These are phyloP conservation scores for Tubulanus polymorphus DNA, from an alignment of 2,888 invertebrate genomes.

Conservation along the genomic window DNA sequence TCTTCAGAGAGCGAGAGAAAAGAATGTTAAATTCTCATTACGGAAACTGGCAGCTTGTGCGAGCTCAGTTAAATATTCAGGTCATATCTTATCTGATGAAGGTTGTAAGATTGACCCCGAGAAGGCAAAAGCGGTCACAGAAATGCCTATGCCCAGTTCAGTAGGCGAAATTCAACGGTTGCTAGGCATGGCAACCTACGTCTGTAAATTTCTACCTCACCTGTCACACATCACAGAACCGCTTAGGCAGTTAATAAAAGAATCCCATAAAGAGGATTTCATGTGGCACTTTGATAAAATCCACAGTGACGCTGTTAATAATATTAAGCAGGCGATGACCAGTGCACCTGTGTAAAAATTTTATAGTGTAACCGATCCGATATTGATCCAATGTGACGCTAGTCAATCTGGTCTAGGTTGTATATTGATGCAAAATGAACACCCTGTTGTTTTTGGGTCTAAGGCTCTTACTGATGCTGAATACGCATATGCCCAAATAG, in stretches of 20 bases:
- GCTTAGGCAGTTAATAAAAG: neutral
- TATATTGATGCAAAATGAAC: neutral
- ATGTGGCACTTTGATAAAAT: neutral
- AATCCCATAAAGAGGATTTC: neutral
- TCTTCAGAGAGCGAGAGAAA: constrained; percentile 3
- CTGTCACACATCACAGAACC: neutral
- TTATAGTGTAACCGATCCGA: neutral
- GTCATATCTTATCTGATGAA: constrained; percentile 6
- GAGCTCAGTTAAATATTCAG: constrained; percentile 2
- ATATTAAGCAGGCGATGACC: neutral
- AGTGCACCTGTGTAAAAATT: neutral
- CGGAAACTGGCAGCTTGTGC: constrained; percentile 1
- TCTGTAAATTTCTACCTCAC: neutral
- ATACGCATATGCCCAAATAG: constrained; percentile 14
- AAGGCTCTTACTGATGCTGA: constrained; percentile 5
- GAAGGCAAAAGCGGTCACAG: constrained; percentile 9
- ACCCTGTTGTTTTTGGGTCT: neutral
- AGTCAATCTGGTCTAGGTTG: neutral
- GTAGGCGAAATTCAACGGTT: constrained; percentile 5
- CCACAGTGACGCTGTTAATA: neutral
- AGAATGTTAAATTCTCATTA: neutral
- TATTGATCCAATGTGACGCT: neutral
- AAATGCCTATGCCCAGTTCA: constrained; percentile 8
- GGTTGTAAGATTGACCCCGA: constrained; percentile 7
- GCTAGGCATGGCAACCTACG: constrained; percentile 13